Base-by-base conservation (phyloP, 2,113 vertebrate species). In the Oryzias celebensis region DNA sequence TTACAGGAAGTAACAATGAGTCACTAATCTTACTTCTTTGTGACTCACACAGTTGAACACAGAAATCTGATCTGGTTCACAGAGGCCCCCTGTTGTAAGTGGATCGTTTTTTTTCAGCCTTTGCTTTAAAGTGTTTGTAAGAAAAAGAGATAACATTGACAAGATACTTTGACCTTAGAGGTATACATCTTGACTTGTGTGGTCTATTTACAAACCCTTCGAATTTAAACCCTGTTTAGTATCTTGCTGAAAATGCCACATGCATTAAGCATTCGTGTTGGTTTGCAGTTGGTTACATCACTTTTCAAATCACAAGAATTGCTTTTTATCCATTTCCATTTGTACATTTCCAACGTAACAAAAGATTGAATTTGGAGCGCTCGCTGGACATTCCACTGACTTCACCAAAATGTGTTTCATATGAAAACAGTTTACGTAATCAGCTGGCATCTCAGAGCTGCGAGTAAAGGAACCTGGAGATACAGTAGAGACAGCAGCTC, bases 401-500 rank as follows among this genome's bases (percentile, higher is more conserved):
- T 85, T 92, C 85, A 90, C 78, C 71, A 22, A 87, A 90, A 87
- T 84, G 84, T 88, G 77, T 79, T 85, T 88, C 85, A 81, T 73
- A 88, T 87, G 84, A 91, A 87, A 90, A 89, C 85, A 88, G 67
- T 87, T 90, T 87, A 90, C 75, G 75, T 87, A 90, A 90, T 67
- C 76, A 52, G 68, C 76, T 87, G 84, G 85, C 75, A 65, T 65
- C 43, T 67, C 31, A 15, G 46, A 55, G 67, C 76, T 71, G 77
- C 65, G 45, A 62, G 73, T 62, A 73, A 63, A 74, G 1, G 61
- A 65, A 78, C 69, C 65, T 46, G 65, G 54, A 58, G 71, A 62
- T 77, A 77, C 71, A 68, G 82, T 68, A 63, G 46, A 17, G n/a
- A 18, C 47, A 23, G 54, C 36, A 62, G 65, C 68, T 26, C 67